Base-by-base conservation (phyloP, 2,888 invertebrate species). In the Ptychoptera albimana region DNA sequence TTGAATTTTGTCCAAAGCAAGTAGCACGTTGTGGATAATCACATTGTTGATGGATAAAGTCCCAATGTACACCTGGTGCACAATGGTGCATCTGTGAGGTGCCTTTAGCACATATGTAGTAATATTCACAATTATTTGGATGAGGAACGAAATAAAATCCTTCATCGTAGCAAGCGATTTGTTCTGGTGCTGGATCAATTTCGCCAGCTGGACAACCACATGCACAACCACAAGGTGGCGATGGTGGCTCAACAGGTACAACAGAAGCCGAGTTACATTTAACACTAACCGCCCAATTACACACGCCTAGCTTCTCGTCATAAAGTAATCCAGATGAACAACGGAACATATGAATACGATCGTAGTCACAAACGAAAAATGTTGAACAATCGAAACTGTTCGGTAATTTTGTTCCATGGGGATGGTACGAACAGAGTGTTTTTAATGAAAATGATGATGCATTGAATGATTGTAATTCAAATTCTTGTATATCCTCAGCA, bases 111-210 rank as follows among this genome's bases (percentile, higher is more conserved):
- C 63, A 63, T 12, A 63, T 53, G 36, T 55, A 60, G 48, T 61
- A 63, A 31, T 51, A 43, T 34, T 54, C 54, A 39, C 63, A 63
- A 11, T 52, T 52, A 2, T 31, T 50, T 2, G 62, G 62, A 54
- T 63, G 61, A 5, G 63, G 63, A 40, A 63, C 39, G 46, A 63
- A 63, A 46, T 63, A 63, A 11, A 60, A 55, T 0, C 61, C 62
- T 43, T 56, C 57, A 43, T 62, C 60, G 3, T 56, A 51, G 36
- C 63, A 63, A 5, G 23, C 23, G 7, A 23, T 23, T 42, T 15
- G 11, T 10, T 16, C 12, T 4, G 37, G 10, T 30, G 29, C 9
- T 34, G 13, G 38, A 10, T n/a, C 8, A 5, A 39, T 23, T 39
- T 29, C 8, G n/a, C 11, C 29, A 29, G 29, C 29, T 16, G 14